Evolutionary conservation across 2,888 invertebrate genomes (phyloP), one percentile per base, ranked within the genome.

Genomic region (Unio pictorum): DNA sequence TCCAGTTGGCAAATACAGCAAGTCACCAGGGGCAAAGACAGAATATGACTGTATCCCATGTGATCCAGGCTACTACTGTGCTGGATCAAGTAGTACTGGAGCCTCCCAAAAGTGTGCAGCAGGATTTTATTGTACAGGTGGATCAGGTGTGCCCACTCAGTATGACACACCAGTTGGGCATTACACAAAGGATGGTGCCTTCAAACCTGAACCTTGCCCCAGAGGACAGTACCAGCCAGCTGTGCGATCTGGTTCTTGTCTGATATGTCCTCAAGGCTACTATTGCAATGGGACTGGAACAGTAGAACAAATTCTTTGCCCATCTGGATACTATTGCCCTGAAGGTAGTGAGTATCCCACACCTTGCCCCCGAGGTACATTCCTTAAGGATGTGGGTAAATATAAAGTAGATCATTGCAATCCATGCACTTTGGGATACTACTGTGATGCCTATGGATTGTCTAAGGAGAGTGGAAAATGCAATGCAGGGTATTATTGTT

Each of bases 121-220:
- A 56, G 89, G 89, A 7, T 89, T 86, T 74, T 89, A 85, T 71
- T 89, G 89, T 70, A 86, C 85, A 5, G 89, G 89, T 45, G 89
- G 89, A 20, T 74, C 88, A 7, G 79, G 82, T 7, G 79, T 81
- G 8, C 82, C 87, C 5, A 88, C 84, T 20, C 89, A 89, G 75
- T 67, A 78, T 71, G 86, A 81, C 23, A 82, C 85, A 7, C 79
- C 81, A 17, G 74, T 81, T 55, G 89, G 89, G 1, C 85, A 89
- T 70, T 89, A 86, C 77, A 81, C 88, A 0, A 57, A 65, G 55
- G 81, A 74, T 6, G 89, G 88, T 26, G 86, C 89, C 15, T 88
- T 84, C 72, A 88, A 87, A 74, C 82, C 81, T 54, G 84, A 85
- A 67, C 88, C 88, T 7, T 89, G 89, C 73, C 85, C 87, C 4